Evolutionary conservation across 2,797 vertebrate species (phyloP).

Genomic region (Picus viridis): DNA sequence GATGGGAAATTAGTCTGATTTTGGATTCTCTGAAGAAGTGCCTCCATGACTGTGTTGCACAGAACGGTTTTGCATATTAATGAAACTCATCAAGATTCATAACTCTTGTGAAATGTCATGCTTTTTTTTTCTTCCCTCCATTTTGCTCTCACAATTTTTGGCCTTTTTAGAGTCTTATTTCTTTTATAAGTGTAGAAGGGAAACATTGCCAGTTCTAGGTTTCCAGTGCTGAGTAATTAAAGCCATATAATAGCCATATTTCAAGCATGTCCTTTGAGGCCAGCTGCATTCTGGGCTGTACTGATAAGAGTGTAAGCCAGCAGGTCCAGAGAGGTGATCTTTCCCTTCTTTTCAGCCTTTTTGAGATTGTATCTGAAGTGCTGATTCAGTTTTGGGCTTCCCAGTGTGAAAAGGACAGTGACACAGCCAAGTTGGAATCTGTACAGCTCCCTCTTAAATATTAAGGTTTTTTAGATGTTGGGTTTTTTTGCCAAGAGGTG

Average conservation of each 20-base stretch:
- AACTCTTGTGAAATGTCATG: neutral
- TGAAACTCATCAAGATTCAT: neutral
- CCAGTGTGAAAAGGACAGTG: neutral
- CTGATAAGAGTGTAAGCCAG: neutral
- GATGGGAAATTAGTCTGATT: neutral
- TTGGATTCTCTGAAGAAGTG: neutral
- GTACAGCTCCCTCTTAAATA: neutral
- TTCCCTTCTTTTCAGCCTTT: neutral
- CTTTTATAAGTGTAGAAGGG: neutral
- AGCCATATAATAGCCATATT: neutral
- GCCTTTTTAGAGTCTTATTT: neutral
- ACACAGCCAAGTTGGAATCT: neutral
- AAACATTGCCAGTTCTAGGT: neutral
- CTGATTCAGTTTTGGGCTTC: neutral
- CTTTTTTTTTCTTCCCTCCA: neutral
- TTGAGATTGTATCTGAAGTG: neutral
- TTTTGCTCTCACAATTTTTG: neutral
- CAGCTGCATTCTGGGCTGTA: neutral
- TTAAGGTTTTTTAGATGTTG: neutral
- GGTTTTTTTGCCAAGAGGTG: neutral
- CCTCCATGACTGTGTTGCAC: neutral
- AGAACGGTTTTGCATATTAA: neutral
- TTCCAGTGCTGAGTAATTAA: slow-evolving; percentile 4
- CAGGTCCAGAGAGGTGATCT: neutral
- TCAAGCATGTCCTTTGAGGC: neutral